Evolutionary conservation across 2,797 vertebrate species (phyloP), one percentile per base, ranked within the genome.

Genomic region (Galaxias olidus): DNA sequence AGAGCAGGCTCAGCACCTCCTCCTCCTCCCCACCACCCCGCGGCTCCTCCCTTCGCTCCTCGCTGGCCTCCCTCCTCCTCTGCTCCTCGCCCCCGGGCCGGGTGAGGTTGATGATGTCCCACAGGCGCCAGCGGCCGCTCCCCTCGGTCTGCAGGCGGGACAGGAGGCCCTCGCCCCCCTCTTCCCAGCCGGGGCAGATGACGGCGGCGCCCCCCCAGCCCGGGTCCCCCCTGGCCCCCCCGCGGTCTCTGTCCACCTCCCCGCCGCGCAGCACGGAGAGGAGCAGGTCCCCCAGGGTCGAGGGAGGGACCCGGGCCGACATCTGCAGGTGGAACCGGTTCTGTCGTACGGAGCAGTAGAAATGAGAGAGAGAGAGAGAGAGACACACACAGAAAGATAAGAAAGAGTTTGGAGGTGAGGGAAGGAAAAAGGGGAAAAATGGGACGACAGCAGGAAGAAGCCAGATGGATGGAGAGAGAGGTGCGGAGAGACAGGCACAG

Each of bases 251-350:
- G 79, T 91, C 92, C 76, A 46, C 86, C 76, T 17, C 47, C 0
- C 88, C 91, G 0, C 90, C 91, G 63, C 74, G 90, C 80, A 98
- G 84, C 78, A 98, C 49, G 0, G 92, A 84, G 61, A 91, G 85
- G 52, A 98, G 86, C 67, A 98, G 86, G 0, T 95, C 93, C 55
- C 95, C 88, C 73, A 97, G 87, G 0, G 72, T 92, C 4, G 94
- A 94, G 0, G 92, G 89, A 0, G 96, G 92, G 54, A 93, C 91
- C 4, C 92, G 92, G 62, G 91, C 94, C 17, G 94, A 91, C 95
- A 98, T 88, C 86, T 93, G 94, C 71, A 98, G 92, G 84, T 98
- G 95, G 85, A 96, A 96, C 0, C 69, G 94, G 68, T 92, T 97
- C 97, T 99, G 83, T 41, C 8, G 8, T 57, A 64, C 18, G 68